Percentiles rank a stretch among this genome's conserved stretches.
Conservation (phyloP, 1,140 invertebrate genomes). For the Ostrea denselamellosa region DNA sequence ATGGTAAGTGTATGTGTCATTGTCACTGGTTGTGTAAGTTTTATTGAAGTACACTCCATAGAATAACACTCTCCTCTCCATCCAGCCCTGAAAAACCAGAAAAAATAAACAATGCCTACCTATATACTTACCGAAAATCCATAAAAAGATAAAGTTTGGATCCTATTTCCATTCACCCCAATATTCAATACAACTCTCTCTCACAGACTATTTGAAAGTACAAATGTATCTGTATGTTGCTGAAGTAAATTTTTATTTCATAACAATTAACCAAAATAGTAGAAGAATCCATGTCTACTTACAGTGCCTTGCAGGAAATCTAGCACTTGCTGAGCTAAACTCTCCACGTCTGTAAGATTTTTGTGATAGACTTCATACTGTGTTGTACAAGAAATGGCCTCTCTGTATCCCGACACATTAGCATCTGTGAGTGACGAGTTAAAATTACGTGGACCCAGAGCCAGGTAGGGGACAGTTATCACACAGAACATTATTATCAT, state of each 20-base stretch:
- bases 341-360: constrained; percentile 36
- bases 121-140: too few relatives aligned
- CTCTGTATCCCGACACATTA: constrained; percentile 16
- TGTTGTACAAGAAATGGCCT: constrained; percentile 49
- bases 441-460: constrained; percentile 44
- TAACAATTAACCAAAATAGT: background rate
- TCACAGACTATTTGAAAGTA: too few relatives aligned
- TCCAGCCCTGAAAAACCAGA: constrained; percentile 81
- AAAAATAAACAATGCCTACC: background rate
- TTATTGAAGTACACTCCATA: constrained; percentile 85
- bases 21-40: constrained; percentile 42
- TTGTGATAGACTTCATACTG: constrained; percentile 50
- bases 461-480: constrained; percentile 53
- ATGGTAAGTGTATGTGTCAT: constrained; percentile 80
- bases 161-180: too few relatives aligned
- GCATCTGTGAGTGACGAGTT: constrained; percentile 20
- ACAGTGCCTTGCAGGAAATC: constrained; percentile 57
- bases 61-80: constrained; percentile 88
- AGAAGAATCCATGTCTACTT: constrained; percentile 17
- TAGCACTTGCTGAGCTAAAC: constrained; percentile 44
- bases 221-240: too few relatives aligned
- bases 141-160: too few relatives aligned
- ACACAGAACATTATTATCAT: constrained; percentile 56
- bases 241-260: too few relatives aligned
- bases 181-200: too few relatives aligned